Conservation (phyloP, 2,797 vertebrate species). For the Otus scops region DNA sequence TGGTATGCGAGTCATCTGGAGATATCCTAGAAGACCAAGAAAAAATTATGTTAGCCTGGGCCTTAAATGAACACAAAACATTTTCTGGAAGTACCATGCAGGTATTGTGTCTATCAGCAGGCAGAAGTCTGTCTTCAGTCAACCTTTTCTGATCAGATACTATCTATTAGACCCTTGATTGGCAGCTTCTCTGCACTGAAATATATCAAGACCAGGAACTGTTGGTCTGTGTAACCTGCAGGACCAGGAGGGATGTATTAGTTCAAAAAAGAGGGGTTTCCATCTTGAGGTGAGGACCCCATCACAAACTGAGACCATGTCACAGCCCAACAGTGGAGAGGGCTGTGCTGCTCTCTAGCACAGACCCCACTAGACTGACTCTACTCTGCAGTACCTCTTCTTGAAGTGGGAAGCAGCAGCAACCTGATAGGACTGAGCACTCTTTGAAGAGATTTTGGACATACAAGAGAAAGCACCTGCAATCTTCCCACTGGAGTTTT, state of each 20-base stretch:
- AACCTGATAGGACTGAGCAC: background rate
- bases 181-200: background rate
- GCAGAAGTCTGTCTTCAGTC: background rate
- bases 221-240: background rate
- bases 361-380: background rate
- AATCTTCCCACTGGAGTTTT: background rate
- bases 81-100: background rate
- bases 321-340: background rate
- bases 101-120: background rate
- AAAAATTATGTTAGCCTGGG: background rate
- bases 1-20: background rate
- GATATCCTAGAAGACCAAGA: background rate
- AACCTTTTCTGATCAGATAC: background rate
- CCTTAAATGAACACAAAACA: background rate
- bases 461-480: background rate
- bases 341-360: background rate
- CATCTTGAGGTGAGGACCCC: background rate
- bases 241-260: background rate
- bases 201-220: background rate
- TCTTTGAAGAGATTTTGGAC: background rate
- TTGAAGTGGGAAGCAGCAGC: background rate
- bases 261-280: background rate
- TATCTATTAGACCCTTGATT: background rate
- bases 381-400: rapidly evolving
- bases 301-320: rapidly evolving